A percentile compares a stretch with the other conserved stretches of the same genome.
phyloP scores from a whole-genome alignment of 2,888 invertebrate species.

The Acleris holmiana region DNA sequence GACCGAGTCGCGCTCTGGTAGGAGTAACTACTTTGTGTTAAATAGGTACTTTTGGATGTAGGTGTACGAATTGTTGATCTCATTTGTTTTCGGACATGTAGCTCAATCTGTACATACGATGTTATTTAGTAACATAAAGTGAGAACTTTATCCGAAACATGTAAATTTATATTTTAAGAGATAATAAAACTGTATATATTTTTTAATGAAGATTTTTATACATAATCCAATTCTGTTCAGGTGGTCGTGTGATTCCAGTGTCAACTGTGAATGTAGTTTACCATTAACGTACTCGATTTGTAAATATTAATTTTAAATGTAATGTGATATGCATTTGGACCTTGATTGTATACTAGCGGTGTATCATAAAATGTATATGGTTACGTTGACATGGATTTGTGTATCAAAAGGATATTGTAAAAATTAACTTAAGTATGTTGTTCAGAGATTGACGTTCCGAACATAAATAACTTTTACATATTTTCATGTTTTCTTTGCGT shows the following conservation, averaged over 20 bases:
- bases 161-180: constrained; percentile 74
- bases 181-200: constrained; percentile 76
- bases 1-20: constrained; percentile 4
- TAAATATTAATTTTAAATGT: constrained; percentile 71
- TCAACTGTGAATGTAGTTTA: constrained; percentile 58
- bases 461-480: constrained; percentile 82
- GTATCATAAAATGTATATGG: constrained; percentile 80
- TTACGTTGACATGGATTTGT: constrained; percentile 79
- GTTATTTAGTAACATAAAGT: constrained; percentile 65
- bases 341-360: constrained; percentile 68
- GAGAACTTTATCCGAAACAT: constrained; percentile 65
- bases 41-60: constrained; percentile 45
- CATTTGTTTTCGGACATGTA: constrained; percentile 79
- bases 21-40: constrained; percentile 17
- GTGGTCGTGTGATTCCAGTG: constrained; percentile 69
- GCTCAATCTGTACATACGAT: constrained; percentile 75
- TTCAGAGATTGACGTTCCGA: constrained; percentile 79
- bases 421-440: constrained; percentile 77
- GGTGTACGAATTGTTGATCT: constrained; percentile 79
- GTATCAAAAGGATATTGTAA: constrained; percentile 80
- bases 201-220: constrained; percentile 79
- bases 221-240: constrained; percentile 70
- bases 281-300: constrained; percentile 61
- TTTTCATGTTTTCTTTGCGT: constrained; percentile 40
- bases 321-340: constrained; percentile 79